Evolutionary conservation across 2,113 vertebrate genomes (phyloP).

Genomic region (Scolopax mira): DNA sequence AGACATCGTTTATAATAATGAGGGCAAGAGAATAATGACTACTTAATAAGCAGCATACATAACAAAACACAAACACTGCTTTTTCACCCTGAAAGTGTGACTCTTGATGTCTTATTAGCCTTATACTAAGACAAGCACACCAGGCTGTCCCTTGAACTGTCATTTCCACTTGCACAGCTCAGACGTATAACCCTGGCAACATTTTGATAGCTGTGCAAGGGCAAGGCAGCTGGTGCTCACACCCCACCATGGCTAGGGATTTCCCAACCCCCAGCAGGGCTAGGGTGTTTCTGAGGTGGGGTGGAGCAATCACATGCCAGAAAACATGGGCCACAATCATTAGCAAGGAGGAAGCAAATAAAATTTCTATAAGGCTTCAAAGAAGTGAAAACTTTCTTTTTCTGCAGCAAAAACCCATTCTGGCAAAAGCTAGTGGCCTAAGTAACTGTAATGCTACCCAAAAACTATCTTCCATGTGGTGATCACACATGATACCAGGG

Average conservation of each 20-base stretch:
- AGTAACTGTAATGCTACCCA: background rate
- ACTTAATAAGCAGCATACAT: background rate
- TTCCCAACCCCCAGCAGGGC: background rate
- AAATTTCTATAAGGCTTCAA: background rate
- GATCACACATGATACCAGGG: background rate
- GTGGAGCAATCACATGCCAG: background rate
- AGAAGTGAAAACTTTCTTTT: background rate
- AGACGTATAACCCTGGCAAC: background rate
- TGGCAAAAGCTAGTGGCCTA: background rate
- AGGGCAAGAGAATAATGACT: background rate
- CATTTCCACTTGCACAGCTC: background rate
- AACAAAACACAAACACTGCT: background rate
- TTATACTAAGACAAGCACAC: background rate
- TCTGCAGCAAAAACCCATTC: background rate
- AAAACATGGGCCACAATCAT: background rate
- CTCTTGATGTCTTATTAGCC: background rate
- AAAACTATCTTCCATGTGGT: background rate
- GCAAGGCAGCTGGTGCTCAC: background rate
- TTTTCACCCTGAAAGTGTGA: background rate
- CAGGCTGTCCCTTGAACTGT: background rate
- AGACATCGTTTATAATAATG: background rate
- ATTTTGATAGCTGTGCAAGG: background rate
- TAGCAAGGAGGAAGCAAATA: conserved; percentile 4
- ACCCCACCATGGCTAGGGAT: background rate
- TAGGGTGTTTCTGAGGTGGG: background rate